These are phyloP conservation scores for Ariopsis seemanni DNA, from an alignment of 2,113 vertebrate genomes.

Conservation along the genomic window DNA sequence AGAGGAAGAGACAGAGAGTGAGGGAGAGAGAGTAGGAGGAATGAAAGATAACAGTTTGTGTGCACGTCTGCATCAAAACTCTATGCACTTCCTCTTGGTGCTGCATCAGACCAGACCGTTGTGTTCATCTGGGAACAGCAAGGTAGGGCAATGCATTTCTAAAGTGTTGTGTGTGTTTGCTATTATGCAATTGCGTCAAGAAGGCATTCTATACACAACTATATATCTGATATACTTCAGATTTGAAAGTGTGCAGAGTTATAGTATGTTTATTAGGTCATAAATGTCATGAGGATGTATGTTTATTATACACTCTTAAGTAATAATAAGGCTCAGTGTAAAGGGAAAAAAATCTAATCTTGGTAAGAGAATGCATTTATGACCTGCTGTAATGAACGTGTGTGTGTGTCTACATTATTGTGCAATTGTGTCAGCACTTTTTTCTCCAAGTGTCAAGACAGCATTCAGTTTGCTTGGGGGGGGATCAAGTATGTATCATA, in stretches of 20 bases:
- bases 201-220: conserved; percentile 1
- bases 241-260: conserved; percentile 1
- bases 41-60: conserved; percentile 54
- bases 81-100: conserved; percentile 37
- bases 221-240: neutral
- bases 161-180: conserved; percentile 4
- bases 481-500: no score
- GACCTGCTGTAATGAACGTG: neutral
- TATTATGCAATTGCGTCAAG: conserved; percentile 16
- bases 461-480: neutral
- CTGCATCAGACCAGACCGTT: conserved; percentile 37
- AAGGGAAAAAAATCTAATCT: neutral
- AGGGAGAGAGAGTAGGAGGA: conserved; percentile 55
- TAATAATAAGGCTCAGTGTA: neutral
- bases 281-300: neutral
- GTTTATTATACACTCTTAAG: neutral
- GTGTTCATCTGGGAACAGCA: conserved; percentile 32
- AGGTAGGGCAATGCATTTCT: conserved; percentile 47
- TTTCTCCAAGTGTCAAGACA: neutral
- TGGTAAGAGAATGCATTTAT: neutral
- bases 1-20: conserved; percentile 58
- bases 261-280: neutral
- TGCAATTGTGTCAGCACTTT: conserved; percentile 34
- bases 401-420: conserved; percentile 15
- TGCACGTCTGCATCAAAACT: conserved; percentile 59